Percentiles rank a stretch among this genome's conserved stretches.
phyloP scores from a whole-genome alignment of 30 jellyfish, hydroid and myxozoan species.

The Hydractinia echinata region DNA sequence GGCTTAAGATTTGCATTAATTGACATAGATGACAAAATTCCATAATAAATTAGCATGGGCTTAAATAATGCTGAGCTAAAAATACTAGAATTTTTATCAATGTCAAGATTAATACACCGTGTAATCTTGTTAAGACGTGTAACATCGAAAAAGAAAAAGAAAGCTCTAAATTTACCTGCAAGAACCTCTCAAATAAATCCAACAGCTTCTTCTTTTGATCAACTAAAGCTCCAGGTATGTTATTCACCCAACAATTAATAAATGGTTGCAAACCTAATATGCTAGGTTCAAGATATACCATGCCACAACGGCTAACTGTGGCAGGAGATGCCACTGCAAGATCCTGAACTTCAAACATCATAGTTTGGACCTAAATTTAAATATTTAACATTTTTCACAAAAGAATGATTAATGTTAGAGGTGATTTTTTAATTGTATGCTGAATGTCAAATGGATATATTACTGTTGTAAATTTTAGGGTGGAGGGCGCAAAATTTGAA shows the following conservation, averaged over 20 bases:
- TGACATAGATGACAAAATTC: no score
- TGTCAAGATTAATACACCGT: no score
- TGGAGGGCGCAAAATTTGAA: no score
- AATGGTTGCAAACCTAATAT: constrained; percentile 82
- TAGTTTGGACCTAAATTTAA: constrained; percentile 67
- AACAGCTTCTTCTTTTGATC: constrained; percentile 54
- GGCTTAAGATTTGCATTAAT: no score
- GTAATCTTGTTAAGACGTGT: no score
- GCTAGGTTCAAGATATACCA: constrained; percentile 92
- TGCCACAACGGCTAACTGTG: constrained; percentile 99
- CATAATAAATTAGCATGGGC: no score
- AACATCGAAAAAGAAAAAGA: no score
- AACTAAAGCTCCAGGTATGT: constrained; percentile 55
- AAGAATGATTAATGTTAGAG: not conserved
- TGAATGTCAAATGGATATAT: not conserved
- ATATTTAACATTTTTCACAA: not conserved
- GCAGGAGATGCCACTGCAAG: constrained; percentile 99
- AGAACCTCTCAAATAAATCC: constrained; percentile 54
- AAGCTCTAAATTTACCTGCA: constrained; percentile 40
- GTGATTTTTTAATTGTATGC: not conserved
- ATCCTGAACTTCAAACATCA: constrained; percentile 95
- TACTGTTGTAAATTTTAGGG: no score
- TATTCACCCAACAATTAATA: constrained; percentile 83
- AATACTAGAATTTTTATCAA: no score
- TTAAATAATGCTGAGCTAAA: no score